Base-by-base conservation (phyloP, 2,888 invertebrate genomes). In the Fragum sueziense region DNA sequence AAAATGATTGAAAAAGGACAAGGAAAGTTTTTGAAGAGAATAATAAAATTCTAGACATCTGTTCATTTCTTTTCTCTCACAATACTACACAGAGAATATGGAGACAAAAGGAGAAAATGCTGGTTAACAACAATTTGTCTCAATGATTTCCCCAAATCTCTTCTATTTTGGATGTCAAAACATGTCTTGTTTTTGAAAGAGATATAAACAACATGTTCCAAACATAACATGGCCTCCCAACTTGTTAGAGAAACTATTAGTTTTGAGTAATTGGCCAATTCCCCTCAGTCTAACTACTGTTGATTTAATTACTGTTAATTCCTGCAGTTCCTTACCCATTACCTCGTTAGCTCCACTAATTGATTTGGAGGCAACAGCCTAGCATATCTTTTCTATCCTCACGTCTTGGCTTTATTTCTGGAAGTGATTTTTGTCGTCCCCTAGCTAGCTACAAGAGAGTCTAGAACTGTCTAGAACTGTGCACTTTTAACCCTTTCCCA, bases 291-390 rank as follows among this genome's bases (percentile, higher is more conserved):
- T 17, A 25, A 22, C 34, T 41, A 65, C 65, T 41, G 41, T 65
- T 41, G 65, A 65, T 65, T 65, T 65, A 65, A 65, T 65, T 65
- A 65, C 41, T 65, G 65, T 34, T 65, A 65, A 65, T 65, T 65
- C 65, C 65, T 25, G 41, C 31, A 65, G 65, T 65, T 65, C 37
- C 27, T 41, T 65, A 27, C 65, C 65, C 33, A 65, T 65, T 65
- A 65, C 20, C 17, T 65, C 22, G 65, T 65, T 65, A 65, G 41
- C 41, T n/a, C 25, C 7, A 22, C 11, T 65, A 65, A 65, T 65
- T 65, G 65, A 65, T 41, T 22, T 7, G 61, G 61, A 61, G 27
- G 20, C 33, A 31, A 33, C 61, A 17, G 6, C 6, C 59, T 27
- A 7, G 22, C 59, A 11, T 59, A 7, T 11, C 20, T 7, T 6